These are phyloP conservation scores for Oryctes rhinoceros DNA, from an alignment of 1,140 invertebrate species.

Conservation along the genomic window DNA sequence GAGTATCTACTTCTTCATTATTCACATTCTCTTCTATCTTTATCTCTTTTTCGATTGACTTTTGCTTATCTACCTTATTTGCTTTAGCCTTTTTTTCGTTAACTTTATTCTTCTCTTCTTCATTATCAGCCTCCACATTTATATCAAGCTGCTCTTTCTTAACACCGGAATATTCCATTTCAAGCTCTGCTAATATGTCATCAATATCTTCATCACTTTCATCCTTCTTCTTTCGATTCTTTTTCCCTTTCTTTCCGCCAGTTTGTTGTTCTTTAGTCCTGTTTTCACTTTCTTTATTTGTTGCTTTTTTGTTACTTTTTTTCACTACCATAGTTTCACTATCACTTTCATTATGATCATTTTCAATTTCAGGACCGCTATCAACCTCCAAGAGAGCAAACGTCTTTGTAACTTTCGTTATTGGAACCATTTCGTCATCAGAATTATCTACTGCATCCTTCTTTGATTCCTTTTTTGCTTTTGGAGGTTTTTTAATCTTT, in stretches of 20 bases:
- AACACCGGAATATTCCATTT: conserved; percentile 77
- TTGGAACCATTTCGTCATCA: conserved; percentile 55
- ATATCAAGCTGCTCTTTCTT: conserved; percentile 51
- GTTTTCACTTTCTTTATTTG: conserved; percentile 64
- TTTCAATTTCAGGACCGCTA: conserved; percentile 53
- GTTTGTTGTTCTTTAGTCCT: conserved; percentile 64
- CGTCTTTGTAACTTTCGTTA: conserved; percentile 56
- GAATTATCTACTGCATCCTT: conserved; percentile 60
- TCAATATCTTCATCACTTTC: conserved; percentile 87
- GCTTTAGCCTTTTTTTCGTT: conserved; percentile 55
- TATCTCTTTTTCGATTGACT: conserved; percentile 55
- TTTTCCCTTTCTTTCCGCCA: conserved; percentile 73
- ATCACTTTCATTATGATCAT: conserved; percentile 60
- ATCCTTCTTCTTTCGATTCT: conserved; percentile 75
- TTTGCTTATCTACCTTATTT: conserved; percentile 46
- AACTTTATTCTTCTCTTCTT: conserved; percentile 49
- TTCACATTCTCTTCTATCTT: conserved; percentile 58
- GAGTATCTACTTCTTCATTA: conserved; percentile 62
- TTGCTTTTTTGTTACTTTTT: conserved; percentile 66
- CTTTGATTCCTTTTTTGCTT: conserved; percentile 56
- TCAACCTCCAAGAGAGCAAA: conserved; percentile 61
- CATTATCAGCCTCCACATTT: conserved; percentile 41
- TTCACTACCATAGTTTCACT: conserved; percentile 63
- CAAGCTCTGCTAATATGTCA: conserved; percentile 81
- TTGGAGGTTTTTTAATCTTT: conserved; percentile 52